Evolutionary conservation across 2,797 vertebrate genomes (phyloP).

Genomic region (Poeciliopsis infans): DNA sequence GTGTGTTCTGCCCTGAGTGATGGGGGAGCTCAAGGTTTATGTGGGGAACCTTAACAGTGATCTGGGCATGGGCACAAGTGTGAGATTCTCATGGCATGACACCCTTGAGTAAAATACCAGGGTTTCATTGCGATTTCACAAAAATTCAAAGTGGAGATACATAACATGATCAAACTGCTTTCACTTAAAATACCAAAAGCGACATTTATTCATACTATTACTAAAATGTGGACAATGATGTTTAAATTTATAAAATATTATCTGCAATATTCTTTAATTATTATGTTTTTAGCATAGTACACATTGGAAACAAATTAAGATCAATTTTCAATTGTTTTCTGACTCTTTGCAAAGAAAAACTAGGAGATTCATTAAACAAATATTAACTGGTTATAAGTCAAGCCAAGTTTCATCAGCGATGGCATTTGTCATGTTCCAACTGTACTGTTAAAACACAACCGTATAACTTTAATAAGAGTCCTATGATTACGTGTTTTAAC

Average conservation of each 20-base stretch:
- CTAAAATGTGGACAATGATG: background rate
- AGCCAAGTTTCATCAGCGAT: background rate
- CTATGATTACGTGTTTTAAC: too few relatives aligned
- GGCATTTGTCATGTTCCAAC: background rate
- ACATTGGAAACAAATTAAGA: background rate
- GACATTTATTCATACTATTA: background rate
- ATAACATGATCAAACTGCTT: background rate
- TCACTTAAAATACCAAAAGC: too few relatives aligned
- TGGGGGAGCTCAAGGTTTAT: background rate
- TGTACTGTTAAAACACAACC: background rate
- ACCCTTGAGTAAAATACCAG: background rate
- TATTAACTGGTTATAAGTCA: too few relatives aligned
- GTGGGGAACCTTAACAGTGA: background rate
- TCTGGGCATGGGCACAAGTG: background rate
- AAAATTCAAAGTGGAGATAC: background rate
- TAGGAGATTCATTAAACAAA: background rate
- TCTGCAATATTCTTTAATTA: background rate
- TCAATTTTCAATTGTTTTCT: background rate
- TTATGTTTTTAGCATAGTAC: background rate
- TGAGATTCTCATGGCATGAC: background rate
- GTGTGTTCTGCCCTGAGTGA: background rate
- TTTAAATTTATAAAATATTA: background rate
- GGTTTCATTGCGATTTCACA: background rate
- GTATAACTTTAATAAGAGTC: too few relatives aligned
- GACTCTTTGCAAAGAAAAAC: background rate